Evolutionary conservation across 2,888 invertebrate genomes (phyloP), one percentile per base, ranked within the genome.

Genomic region (Lasioglossum lativentre): DNA sequence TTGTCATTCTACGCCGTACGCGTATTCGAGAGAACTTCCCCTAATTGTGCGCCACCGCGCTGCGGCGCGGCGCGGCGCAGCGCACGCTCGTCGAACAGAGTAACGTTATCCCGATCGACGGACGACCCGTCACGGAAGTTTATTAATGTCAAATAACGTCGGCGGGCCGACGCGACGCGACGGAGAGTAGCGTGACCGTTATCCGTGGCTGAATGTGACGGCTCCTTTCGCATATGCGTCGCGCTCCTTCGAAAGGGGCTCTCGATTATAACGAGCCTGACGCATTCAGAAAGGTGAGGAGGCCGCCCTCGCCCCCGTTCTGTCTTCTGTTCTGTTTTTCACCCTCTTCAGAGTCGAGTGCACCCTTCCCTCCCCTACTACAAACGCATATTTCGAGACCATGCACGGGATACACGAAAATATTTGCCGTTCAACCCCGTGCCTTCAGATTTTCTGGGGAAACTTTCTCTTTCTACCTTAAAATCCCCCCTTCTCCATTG

Each of bases 201-300:
- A 75, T 40, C n/a, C 23, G 73, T 74, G 74, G 85, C 70, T 72
- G 75, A 82, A 80, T 80, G 47, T 56, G 77, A 82, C 77, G 40
- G 73, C 34, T 78, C 42, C 47, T 68, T 56, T 40, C 40, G 42
- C 71, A 66, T 86, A 68, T 30, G 86, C 66, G 71, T 75, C 66
- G 66, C 38, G 10, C 66, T 66, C 34, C 74, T 75, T 86, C 75
- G 78, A 86, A 86, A 78, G 73, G 75, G 59, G 38, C 83, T 78
- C 75, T 40, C 52, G 80, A 86, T 86, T 83, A 83, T 83, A 87
- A 87, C 83, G 80, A 86, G 83, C 73, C 47, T 34, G 80, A 38
- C 27, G 74, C 34, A 78, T 78, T 78, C 52, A 78, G 84, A 47
- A 78, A 86, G 68, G 70, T 75, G 86, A 86, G 80, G 76, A 73